phyloP scores from a whole-genome alignment of 2,888 invertebrate genomes.

The Plebejus argus region DNA sequence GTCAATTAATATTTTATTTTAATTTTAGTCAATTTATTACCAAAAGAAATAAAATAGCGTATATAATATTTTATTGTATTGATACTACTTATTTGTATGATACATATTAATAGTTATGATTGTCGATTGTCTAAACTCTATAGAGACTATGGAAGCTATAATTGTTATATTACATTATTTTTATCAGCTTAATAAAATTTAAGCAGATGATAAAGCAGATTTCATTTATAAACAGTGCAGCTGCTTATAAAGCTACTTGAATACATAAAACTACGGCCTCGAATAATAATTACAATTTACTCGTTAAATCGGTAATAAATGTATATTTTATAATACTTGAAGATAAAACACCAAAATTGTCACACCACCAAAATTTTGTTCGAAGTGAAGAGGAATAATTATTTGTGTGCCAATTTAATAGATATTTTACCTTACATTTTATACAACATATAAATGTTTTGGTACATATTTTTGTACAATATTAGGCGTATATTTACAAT shows the following conservation, averaged over 20 bases:
- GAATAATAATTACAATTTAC: not conserved
- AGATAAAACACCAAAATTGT: not conserved
- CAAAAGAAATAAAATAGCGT: not conserved
- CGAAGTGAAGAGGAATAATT: not conserved
- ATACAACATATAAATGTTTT: not conserved
- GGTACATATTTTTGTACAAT: not conserved
- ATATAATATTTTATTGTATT: not conserved
- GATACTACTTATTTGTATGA: not conserved
- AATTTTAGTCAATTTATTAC: not conserved
- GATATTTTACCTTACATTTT: not conserved
- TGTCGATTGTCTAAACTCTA: not conserved
- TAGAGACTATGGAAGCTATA: not conserved
- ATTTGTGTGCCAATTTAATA: not conserved
- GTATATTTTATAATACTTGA: not conserved
- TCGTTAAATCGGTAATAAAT: not conserved
- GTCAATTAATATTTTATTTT: not conserved
- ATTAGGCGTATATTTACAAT: conserved; percentile 21
- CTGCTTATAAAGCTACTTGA: not conserved
- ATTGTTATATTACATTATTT: not conserved
- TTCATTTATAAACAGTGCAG: not conserved
- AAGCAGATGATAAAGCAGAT: not conserved
- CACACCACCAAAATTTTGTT: not conserved
- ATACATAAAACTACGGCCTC: not conserved
- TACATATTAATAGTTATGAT: not conserved
- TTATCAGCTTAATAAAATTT: not conserved